phyloP scores from a whole-genome alignment of 2,888 invertebrate species.

The Chymomyza procnemis region DNA sequence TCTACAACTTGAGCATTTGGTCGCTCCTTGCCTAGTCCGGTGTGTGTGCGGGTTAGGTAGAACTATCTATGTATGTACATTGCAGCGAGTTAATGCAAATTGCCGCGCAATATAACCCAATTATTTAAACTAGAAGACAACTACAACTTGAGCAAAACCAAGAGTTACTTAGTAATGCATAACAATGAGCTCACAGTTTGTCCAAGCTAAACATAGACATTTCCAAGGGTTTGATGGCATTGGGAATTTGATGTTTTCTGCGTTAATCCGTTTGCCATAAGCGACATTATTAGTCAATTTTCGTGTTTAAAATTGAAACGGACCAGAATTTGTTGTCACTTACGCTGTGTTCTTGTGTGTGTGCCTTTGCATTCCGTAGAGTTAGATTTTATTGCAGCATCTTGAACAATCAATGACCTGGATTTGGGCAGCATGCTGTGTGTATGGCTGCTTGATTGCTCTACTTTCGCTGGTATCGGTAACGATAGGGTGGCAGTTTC shows the following conservation, averaged over 20 bases:
- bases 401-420: conserved; percentile 52
- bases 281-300: conserved; percentile 76
- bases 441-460: not conserved
- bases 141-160: conserved; percentile 5
- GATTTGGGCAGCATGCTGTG: not conserved
- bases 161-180: conserved; percentile 65
- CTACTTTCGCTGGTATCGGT: not conserved
- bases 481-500: not conserved
- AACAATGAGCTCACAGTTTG: conserved; percentile 43
- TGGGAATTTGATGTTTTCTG: conserved; percentile 12
- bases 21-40: conserved; percentile 19
- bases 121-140: conserved; percentile 64
- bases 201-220: not conserved
- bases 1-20: conserved; percentile 13
- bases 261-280: conserved; percentile 75
- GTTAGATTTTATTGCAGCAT: conserved; percentile 77
- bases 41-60: not conserved
- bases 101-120: conserved; percentile 75
- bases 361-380: conserved; percentile 32
- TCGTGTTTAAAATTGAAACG: conserved; percentile 37
- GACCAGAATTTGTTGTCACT: conserved; percentile 30
- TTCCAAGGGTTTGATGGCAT: conserved; percentile 26
- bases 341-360: conserved; percentile 9
- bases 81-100: conserved; percentile 71
- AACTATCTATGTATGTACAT: too few relatives aligned